Conservation (phyloP, 2,113 vertebrate species). For the Campylorhamphus procurvoides region DNA sequence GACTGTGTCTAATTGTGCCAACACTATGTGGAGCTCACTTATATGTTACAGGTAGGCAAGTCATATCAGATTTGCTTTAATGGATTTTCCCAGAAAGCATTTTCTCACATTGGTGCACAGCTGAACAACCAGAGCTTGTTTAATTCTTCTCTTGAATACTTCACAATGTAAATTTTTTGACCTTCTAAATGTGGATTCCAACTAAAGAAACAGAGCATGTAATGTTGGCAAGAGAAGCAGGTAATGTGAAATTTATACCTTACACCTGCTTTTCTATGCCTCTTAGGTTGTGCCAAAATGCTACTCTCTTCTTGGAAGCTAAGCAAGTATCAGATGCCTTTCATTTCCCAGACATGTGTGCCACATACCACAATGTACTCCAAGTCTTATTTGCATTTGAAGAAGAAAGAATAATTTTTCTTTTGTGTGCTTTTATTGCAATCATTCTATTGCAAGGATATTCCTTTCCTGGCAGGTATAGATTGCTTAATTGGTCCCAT, state of each 20-base stretch:
- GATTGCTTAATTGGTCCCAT: background rate
- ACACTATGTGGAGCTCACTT: background rate
- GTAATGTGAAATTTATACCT: constrained; percentile 55
- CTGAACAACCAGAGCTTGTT: background rate
- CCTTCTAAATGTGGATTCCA: background rate
- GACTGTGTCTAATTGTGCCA: background rate
- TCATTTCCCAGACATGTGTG: constrained; percentile 10
- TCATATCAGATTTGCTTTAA: constrained; percentile 5
- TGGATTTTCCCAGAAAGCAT: constrained; percentile 9
- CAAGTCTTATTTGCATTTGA: constrained; percentile 40
- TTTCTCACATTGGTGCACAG: background rate
- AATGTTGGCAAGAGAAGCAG: constrained; percentile 38
- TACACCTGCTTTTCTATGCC: constrained; percentile 31
- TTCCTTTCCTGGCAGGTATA: background rate
- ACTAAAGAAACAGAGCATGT: background rate
- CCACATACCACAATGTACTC: constrained; percentile 15
- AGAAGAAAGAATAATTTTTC: constrained; percentile 18
- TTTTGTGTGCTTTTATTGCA: constrained; percentile 17
- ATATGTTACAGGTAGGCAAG: background rate
- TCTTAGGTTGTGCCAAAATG: constrained; percentile 24
- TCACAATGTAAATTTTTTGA: background rate
- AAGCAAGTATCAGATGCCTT: constrained; percentile 47
- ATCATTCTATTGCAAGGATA: background rate
- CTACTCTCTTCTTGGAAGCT: constrained; percentile 38
- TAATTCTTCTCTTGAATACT: background rate